phyloP scores from a whole-genome alignment of 1,140 invertebrate genomes.

The Battus philenor region DNA sequence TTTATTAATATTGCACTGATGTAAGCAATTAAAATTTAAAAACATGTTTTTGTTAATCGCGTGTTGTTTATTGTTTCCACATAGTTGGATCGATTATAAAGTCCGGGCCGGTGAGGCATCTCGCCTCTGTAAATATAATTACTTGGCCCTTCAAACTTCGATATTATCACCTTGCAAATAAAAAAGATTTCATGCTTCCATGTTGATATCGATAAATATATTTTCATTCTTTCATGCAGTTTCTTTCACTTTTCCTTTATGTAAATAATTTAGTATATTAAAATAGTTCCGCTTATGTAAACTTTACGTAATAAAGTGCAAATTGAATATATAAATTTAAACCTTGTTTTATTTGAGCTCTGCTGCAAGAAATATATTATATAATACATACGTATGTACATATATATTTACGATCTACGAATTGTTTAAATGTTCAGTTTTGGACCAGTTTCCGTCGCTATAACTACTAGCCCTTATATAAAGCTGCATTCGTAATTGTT shows the following conservation, averaged over 20 bases:
- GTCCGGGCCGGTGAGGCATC: constrained; percentile 22
- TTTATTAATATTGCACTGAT: too few relatives aligned
- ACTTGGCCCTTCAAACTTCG: constrained; percentile 44
- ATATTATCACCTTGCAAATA: constrained; percentile 41
- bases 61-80: constrained; percentile 59
- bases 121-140: constrained; percentile 34
- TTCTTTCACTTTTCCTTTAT: not conserved
- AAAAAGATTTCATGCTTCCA: constrained; percentile 12
- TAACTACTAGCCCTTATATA: too few relatives aligned
- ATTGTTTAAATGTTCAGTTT: too few relatives aligned
- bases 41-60: too few relatives aligned
- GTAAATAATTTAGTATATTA: too few relatives aligned
- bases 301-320: too few relatives aligned
- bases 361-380: not conserved
- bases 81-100: constrained; percentile 60
- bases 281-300: too few relatives aligned
- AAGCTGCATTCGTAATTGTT: too few relatives aligned
- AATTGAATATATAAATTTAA: too few relatives aligned
- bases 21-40: too few relatives aligned
- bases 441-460: too few relatives aligned
- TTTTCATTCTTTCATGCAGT: not conserved
- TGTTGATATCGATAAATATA: constrained; percentile 12
- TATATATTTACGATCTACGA: not conserved
- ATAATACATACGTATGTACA: not conserved
- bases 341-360: not conserved